Evolutionary conservation across 2,113 vertebrate genomes (phyloP), one percentile per base, ranked within the genome.

Genomic region (Cranoglanis bouderius): DNA sequence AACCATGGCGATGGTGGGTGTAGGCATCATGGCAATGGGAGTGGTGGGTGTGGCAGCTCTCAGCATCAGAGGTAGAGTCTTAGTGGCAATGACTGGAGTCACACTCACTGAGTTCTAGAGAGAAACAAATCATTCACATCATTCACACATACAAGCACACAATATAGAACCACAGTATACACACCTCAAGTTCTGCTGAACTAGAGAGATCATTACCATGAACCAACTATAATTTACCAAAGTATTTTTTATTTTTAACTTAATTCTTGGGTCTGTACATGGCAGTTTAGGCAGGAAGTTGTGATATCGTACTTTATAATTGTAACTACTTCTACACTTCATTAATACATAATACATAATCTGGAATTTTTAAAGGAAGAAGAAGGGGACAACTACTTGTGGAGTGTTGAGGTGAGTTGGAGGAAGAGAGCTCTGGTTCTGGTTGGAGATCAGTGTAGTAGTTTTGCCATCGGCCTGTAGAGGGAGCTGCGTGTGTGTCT

Each of bases 1-100:
- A 94, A 98, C 97, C 96, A 97, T 97, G 93, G 97, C 96, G 92
- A 98, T 97, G 90, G 97, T 97, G 91, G 97, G 96, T 94, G 97
- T 96, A 93, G 96, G 97, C 94, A 96, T 96, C 95, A 97, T 96
- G 90, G 97, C 95, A 94, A 96, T 96, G 93, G 97, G 96, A 95
- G 97, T 96, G 93, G 96, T 95, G 91, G 96, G 95, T 43, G 97
- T 96, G 95, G 97, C 97, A 95, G 97, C 97, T 97, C 97, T 97
- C 93, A 98, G 96, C 95, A 98, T 96, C 94, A 97, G 97, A 97
- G 97, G 97, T 97, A 97, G 97, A 96, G 97, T 96, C 96, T 97
- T 98, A 94, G 96, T 96, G 95, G 97, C 96, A 94, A 97, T 96
- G 95, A 97, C 96, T 93, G 97, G 97, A 94, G 96, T 94, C 94